Base-by-base conservation (phyloP, 2,888 invertebrate genomes). In the Chymomyza amoena region DNA sequence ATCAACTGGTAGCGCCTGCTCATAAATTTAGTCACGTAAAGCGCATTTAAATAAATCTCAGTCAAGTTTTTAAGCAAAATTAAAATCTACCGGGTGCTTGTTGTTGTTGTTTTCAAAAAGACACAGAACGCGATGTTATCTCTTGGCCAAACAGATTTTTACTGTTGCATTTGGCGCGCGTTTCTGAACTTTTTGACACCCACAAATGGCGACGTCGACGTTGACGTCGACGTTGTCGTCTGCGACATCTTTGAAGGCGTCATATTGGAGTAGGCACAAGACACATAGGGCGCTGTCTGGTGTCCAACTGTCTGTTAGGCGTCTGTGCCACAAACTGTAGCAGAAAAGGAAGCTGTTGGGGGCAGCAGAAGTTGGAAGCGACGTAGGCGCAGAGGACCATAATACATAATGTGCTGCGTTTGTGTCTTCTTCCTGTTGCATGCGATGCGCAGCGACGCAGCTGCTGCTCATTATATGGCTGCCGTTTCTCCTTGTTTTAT, bases 1-100 rank as follows among this genome's bases (percentile, higher is more conserved):
- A 84, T 73, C 83, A 84, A 73, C 51, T 68, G 52, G 25, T 32
- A 32, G 32, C 32, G 32, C 32, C 32, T 32, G 32, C 68, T 68
- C 73, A 89, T 90, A 89, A 90, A 89, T 90, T 89, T 71, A 81
- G 90, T 83, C 90, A 89, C 90, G 90, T 90, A 89, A 81, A 62
- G 69, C 64, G 81, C 81, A 88, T 90, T 89, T 88, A 79, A 78
- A 79, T 77, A 73, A 84, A 83, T 39, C 51, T 62, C 51, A 51
- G 50, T 50, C 62, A 25, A 25, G 50, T 62, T 61, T 39, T 25
- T 59, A 59, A 25, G n/a, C 59, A 28, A 54, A n/a, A 54, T 50
- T 2, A 39, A 7, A 32, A 36, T 18, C 15, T 18, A 15, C 20
- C 62, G 62, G 32, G 1, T 32, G 32, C 32, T 20, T 59, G 18